Conservation (phyloP, 2,797 vertebrate species). For the Pempheris klunzingeri region DNA sequence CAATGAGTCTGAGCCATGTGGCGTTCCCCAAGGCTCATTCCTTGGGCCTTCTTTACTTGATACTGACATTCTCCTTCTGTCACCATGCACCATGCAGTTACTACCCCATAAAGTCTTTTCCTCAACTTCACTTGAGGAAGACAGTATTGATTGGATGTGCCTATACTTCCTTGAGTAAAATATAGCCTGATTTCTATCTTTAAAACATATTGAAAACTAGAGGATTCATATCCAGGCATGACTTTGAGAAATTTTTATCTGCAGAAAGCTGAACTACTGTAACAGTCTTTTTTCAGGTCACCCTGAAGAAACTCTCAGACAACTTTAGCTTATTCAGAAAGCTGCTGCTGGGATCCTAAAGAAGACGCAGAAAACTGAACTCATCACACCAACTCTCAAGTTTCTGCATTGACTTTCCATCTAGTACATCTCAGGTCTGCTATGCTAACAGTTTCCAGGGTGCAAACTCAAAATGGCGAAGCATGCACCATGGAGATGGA, state of each 20-base stretch:
- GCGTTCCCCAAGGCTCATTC: background rate
- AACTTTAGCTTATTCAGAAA: background rate
- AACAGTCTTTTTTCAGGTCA: background rate
- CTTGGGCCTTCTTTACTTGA: background rate
- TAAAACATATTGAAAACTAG: background rate
- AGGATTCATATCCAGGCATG: background rate
- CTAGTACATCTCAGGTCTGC: background rate
- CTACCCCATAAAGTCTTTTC: background rate
- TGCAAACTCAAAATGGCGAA: slow-evolving; percentile 3
- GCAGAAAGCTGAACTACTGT: background rate
- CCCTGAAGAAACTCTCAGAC: background rate
- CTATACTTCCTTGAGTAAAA: background rate
- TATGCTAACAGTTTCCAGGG: background rate
- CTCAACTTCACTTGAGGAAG: background rate
- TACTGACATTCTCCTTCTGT: background rate
- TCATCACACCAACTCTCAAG: background rate
- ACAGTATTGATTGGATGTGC: background rate
- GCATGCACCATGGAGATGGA: background rate
- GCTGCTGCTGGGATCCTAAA: background rate
- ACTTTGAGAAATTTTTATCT: slow-evolving; percentile 1
- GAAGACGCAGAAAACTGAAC: background rate
- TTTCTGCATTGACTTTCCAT: background rate
- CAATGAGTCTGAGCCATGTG: too few relatives aligned
- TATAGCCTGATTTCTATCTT: background rate
- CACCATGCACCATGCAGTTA: background rate